phyloP scores from a whole-genome alignment of 2,888 invertebrate genomes.

The Parthenolecanium corni region DNA sequence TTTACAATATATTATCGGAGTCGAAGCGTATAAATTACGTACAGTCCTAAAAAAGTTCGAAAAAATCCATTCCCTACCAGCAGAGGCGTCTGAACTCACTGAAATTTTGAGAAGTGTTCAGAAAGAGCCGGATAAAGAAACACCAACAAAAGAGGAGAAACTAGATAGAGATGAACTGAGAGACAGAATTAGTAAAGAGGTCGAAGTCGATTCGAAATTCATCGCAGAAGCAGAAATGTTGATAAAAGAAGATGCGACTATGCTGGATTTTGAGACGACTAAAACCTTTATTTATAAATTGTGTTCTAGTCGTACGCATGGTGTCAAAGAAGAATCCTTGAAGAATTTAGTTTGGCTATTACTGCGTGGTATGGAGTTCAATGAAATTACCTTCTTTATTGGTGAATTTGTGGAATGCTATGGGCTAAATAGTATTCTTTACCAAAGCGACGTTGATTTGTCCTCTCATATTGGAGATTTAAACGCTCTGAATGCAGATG shows the following conservation, averaged over 20 bases:
- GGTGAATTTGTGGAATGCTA: too few species aligned
- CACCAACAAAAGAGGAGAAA: background rate
- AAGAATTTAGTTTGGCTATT: too few species aligned
- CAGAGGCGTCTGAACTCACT: background rate
- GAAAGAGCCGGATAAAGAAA: too few species aligned
- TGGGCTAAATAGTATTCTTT: too few species aligned
- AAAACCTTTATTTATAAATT: constrained; percentile 2
- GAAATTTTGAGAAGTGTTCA: background rate
- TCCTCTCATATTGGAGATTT: too few species aligned
- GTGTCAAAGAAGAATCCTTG: background rate
- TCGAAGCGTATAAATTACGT: background rate
- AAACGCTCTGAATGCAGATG: too few species aligned
- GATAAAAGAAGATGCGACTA: background rate
- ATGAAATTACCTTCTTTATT: too few species aligned
- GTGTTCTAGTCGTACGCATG: background rate
- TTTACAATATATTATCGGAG: constrained; percentile 5
- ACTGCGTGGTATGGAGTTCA: too few species aligned
- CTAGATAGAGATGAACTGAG: background rate
- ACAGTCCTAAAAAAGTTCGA: background rate
- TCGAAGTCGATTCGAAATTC: background rate
- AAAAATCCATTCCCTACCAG: background rate
- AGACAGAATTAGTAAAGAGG: background rate
- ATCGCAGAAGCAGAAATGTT: background rate
- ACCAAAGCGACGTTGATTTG: too few species aligned
- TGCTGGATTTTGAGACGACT: background rate